Evolutionary conservation across 2,113 vertebrate species (phyloP).

Genomic region (Takifugu bimaculatus): DNA sequence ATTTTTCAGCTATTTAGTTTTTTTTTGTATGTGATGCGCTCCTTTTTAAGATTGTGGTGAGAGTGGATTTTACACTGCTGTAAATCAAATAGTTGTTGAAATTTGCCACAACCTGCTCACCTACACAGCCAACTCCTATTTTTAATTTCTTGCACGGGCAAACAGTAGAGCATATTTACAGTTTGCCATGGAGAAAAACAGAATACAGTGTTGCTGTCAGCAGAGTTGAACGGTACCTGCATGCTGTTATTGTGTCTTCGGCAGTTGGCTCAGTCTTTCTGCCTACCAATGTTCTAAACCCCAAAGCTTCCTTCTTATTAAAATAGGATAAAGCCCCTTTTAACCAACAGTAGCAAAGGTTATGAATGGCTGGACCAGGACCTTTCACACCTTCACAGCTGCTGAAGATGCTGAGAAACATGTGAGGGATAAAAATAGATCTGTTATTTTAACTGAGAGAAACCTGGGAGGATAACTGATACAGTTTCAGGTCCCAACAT

Average conservation of each 20-base stretch:
- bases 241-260: constrained; percentile 48
- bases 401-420: constrained; percentile 7
- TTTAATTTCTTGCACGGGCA: constrained; percentile 17
- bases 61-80: too few relatives aligned
- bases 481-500: constrained; percentile 26
- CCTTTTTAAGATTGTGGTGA: too few relatives aligned
- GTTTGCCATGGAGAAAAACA: constrained; percentile 10
- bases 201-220: constrained; percentile 36
- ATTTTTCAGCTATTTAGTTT: too few relatives aligned
- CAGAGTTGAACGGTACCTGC: constrained; percentile 40
- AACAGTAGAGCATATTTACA: constrained; percentile 15
- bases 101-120: neutral
- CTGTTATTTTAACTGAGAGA: constrained; percentile 10
- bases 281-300: constrained; percentile 46
- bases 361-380: constrained; percentile 33
- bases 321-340: constrained; percentile 44
- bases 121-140: constrained; percentile 17
- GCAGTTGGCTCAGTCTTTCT: constrained; percentile 29
- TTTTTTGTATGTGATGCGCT: too few relatives aligned
- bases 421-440: constrained; percentile 25
- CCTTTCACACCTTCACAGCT: constrained; percentile 6
- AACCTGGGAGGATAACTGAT: constrained; percentile 28
- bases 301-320: constrained; percentile 38
- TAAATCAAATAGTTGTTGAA: too few relatives aligned
- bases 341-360: constrained; percentile 25